These are phyloP conservation scores for Cynopterus sphinx DNA, from an alignment of 2,797 vertebrate genomes.

Conservation along the genomic window DNA sequence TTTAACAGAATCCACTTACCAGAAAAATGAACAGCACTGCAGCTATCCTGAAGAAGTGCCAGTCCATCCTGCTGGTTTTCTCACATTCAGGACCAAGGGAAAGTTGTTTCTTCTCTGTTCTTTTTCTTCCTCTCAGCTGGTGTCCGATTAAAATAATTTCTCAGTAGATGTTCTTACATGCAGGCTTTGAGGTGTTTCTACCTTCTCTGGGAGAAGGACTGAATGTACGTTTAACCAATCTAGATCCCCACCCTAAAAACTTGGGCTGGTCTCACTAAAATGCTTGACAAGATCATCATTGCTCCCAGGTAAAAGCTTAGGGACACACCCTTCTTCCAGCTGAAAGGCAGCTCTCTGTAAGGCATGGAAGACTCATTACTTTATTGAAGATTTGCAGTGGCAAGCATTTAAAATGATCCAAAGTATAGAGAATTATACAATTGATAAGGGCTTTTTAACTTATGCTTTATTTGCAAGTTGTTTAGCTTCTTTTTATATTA, in stretches of 20 bases:
- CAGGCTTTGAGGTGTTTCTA: slow-evolving; percentile 86
- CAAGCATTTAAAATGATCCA: neutral
- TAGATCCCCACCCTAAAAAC: slow-evolving; percentile 89
- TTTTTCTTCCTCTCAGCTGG: slow-evolving; percentile 66
- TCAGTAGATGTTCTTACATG: slow-evolving; percentile 84
- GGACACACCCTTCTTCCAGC: slow-evolving; percentile 88
- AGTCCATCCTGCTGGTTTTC: slow-evolving; percentile 85
- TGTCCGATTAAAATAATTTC: slow-evolving; percentile 71
- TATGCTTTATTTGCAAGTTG: neutral
- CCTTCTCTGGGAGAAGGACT: slow-evolving; percentile 84
- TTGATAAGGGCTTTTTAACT: neutral
- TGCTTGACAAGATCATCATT: slow-evolving; percentile 87
- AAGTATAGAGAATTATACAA: neutral
- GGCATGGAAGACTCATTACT: slow-evolving; percentile 26
- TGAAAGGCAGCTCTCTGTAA: slow-evolving; percentile 81
- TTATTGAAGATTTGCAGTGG: neutral
- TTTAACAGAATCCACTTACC: slow-evolving; percentile 84
- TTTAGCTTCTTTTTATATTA: neutral
- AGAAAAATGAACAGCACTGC: slow-evolving; percentile 81
- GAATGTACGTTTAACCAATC: slow-evolving; percentile 87
- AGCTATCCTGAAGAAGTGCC: slow-evolving; percentile 80
- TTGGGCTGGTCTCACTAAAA: slow-evolving; percentile 88
- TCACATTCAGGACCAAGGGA: slow-evolving; percentile 80
- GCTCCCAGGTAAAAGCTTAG: slow-evolving; percentile 85
- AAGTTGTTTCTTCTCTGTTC: slow-evolving; percentile 74